Base-by-base conservation (phyloP, 1,140 invertebrate genomes). In the Zaprionus inermis region DNA sequence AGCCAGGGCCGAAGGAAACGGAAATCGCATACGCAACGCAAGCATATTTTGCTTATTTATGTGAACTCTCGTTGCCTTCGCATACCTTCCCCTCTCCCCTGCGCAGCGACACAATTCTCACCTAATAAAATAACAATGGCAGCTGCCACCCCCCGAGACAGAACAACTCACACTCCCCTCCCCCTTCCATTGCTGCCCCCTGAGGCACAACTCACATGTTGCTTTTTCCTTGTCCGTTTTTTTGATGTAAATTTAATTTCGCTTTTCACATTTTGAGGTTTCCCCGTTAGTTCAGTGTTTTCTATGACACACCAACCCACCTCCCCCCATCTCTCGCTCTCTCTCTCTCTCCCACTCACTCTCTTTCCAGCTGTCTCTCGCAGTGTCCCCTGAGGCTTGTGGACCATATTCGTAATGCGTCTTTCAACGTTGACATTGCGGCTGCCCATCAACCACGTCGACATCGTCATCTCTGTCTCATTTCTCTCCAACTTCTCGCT, bases 171-270 rank as follows among this genome's bases (percentile, higher is more conserved):
- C 11, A 3, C 14, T n/a, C 14, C 24, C n/a, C 28, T 1, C 76
- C 58, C 72, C 65, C 63, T 61, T 36, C 36, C 58, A 28, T 14
- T 30, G 3, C 41, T 55, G 32, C 52, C 28, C 41, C 28, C 14
- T 32, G 11, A 9, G 14, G 12, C 38, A 14, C 55, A 10, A 3
- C 24, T 10, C 46, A 24, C 44, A 52, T 59, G 20, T 46, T 24
- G 41, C 58, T 46, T 68, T 69, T 54, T 55, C 63, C 63, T 61
- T 51, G 63, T 65, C 51, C 70, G 67, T 76, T 77, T 72, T 76
- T 85, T 86, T 86, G 83, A 86, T 86, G 82, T 86, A 86, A 86
- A 86, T 86, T 88, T 86, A 86, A 86, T 86, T 86, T 86, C 69
- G 83, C 76, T 79, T 86, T 85, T 79, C 79, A 86, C 82, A 79